Evolutionary conservation across 1,140 invertebrate genomes (phyloP).

Genomic region (Anastatus disparis): DNA sequence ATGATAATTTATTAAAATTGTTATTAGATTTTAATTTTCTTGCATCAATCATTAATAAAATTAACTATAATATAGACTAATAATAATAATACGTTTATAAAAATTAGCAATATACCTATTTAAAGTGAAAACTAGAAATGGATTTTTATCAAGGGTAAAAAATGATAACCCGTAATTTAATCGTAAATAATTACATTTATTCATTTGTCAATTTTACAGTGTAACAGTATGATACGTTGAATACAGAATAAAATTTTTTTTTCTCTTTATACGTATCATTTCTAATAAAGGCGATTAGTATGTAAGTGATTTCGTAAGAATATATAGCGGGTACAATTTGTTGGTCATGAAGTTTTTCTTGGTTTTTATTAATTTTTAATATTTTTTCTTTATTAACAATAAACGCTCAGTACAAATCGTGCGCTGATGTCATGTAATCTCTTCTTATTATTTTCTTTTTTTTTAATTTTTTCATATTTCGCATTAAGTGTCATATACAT

Average conservation of each 20-base stretch:
- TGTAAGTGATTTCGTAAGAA: slow-evolving; percentile 59
- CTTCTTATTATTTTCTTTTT: neutral
- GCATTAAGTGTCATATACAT: slow-evolving; percentile 47
- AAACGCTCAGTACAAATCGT: slow-evolving; percentile 16
- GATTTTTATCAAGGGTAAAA: no score
- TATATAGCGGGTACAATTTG: slow-evolving; percentile 59
- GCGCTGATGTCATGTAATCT: neutral
- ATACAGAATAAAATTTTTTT: slow-evolving; percentile 58
- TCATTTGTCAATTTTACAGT: slow-evolving; percentile 64
- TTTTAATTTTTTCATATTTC: slow-evolving; percentile 7
- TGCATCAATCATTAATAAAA: no score
- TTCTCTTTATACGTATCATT: slow-evolving; percentile 50
- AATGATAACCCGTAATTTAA: slow-evolving; percentile 1
- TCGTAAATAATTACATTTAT: slow-evolving; percentile 64
- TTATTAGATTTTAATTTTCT: no score
- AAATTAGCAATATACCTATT: no score
- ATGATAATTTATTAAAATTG: no score
- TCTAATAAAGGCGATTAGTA: slow-evolving; percentile 64
- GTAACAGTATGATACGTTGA: slow-evolving; percentile 60
- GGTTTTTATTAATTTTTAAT: slow-evolving; percentile 42
- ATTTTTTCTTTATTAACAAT: slow-evolving; percentile 35
- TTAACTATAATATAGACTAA: no score
- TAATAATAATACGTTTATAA: no score
- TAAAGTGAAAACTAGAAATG: no score
- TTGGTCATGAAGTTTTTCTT: slow-evolving; percentile 51